Evolutionary conservation across 2,888 invertebrate species (phyloP), one percentile per base, ranked within the genome.

Genomic region (Pyrrhia umbra): DNA sequence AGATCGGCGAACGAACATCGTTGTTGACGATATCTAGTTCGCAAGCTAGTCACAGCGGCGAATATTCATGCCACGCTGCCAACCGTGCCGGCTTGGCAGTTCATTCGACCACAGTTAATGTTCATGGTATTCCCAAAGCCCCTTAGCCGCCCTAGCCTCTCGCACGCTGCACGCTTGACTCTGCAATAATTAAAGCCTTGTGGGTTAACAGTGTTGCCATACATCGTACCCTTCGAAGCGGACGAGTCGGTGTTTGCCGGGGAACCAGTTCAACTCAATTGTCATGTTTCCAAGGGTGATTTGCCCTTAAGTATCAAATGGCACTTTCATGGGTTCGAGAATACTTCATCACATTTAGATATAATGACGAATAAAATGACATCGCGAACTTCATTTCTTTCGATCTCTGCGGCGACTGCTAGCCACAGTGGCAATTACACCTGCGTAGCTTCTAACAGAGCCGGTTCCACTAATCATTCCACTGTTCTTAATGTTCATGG

Each of bases 351-450:
- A 86, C 96, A 96, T 81, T 94, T 95, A 80, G 96, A 96, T 83
- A 95, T 96, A 77, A 93, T 95, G 80, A 96, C 96, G 47, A 95
- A 95, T 52, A 96, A 96, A 95, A 96, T 96, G 95, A 96, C 96
- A 56, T 96, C 96, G 76, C 96, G 96, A 72, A 92, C 96, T 78
- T 97, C 97, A 88, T 96, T 97, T 72, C 92, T 97, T 67, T 97
- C 96, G 67, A 97, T 98, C 82, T 96, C 97, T 82, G 95, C 96
- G 58, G 96, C 97, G 61, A 95, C 95, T 79, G 96, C 96, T 25
- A 95, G 95, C 67, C 97, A 97, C 88, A 96, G 97, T 71, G 97
- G 97, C 76, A 95, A 96, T 85, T 98, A 97, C 86, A 97, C 97
- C 71, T 98, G 98, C 89, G 95, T 96, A 76, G 97, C 97, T 34